phyloP scores from a whole-genome alignment of 2,888 invertebrate genomes.

The Pecten maximus region DNA sequence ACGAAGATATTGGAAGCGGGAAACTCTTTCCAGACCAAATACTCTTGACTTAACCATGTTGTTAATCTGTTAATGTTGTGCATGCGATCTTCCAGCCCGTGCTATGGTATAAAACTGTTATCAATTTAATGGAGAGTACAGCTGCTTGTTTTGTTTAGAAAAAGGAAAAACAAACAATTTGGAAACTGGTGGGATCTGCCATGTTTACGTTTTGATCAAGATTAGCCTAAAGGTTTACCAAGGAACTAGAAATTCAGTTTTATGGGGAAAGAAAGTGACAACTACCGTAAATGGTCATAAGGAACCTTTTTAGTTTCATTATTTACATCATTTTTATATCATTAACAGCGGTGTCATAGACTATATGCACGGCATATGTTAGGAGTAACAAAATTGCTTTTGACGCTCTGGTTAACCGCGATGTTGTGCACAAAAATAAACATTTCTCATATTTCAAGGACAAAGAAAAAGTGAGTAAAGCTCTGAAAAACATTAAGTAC shows the following conservation, averaged over 20 bases:
- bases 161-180: constrained; percentile 43
- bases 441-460: constrained; percentile 36
- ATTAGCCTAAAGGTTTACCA: constrained; percentile 24
- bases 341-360: constrained; percentile 50
- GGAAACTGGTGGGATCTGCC: no score
- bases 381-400: constrained; percentile 45
- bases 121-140: constrained; percentile 46
- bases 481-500: constrained; percentile 40
- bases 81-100: no score
- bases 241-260: constrained; percentile 36
- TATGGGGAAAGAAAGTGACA: neutral
- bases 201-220: constrained; percentile 31
- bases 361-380: constrained; percentile 53
- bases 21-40: constrained; percentile 37
- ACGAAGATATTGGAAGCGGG: no score
- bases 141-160: constrained; percentile 50
- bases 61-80: constrained; percentile 46
- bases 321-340: constrained; percentile 42
- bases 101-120: constrained; percentile 50
- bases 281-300: constrained; percentile 44
- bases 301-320: constrained; percentile 47
- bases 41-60: constrained; percentile 37
- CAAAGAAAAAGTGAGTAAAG: constrained; percentile 34
- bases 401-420: constrained; percentile 53
- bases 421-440: constrained; percentile 40